These are phyloP conservation scores for Dichetophora obliterata DNA, from an alignment of 2,888 invertebrate genomes.

Conservation along the genomic window DNA sequence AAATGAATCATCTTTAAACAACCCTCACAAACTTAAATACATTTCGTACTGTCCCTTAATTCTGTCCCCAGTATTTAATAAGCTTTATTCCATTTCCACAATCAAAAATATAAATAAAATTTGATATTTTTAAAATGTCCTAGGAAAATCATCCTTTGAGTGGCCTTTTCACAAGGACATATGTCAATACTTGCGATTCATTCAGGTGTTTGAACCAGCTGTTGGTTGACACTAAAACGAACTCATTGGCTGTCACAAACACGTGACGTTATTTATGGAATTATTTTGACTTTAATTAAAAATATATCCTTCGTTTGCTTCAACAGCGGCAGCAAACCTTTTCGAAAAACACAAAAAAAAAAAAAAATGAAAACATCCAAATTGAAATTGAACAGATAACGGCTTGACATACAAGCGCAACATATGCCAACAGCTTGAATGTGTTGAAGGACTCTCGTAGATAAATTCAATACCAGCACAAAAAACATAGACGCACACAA, in stretches of 20 bases:
- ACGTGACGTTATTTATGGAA: conserved; percentile 17
- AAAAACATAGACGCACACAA: too few relatives aligned
- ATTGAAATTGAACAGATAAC: not conserved
- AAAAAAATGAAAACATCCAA: not conserved
- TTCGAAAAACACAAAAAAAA: not conserved
- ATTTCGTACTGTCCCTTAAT: too few relatives aligned
- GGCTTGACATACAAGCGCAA: not conserved
- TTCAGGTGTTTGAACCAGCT: not conserved
- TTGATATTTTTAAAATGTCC: too few relatives aligned
- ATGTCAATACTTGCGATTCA: too few relatives aligned
- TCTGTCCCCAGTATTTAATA: too few relatives aligned
- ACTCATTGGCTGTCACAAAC: not conserved
- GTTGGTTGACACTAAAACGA: not conserved
- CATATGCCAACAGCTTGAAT: conserved; percentile 16
- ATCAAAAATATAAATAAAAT: too few relatives aligned
- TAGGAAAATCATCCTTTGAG: too few relatives aligned
- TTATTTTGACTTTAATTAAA: conserved; percentile 27
- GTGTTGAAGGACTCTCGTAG: conserved; percentile 9
- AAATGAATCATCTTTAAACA: too few relatives aligned
- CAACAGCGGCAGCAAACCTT: not conserved
- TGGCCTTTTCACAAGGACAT: too few relatives aligned
- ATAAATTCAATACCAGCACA: not conserved
- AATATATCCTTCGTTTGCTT: conserved; percentile 1
- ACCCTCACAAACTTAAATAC: too few relatives aligned
- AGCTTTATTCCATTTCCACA: too few relatives aligned